Evolutionary conservation across 2,888 invertebrate species (phyloP).

Genomic region (Andrena praecox): DNA sequence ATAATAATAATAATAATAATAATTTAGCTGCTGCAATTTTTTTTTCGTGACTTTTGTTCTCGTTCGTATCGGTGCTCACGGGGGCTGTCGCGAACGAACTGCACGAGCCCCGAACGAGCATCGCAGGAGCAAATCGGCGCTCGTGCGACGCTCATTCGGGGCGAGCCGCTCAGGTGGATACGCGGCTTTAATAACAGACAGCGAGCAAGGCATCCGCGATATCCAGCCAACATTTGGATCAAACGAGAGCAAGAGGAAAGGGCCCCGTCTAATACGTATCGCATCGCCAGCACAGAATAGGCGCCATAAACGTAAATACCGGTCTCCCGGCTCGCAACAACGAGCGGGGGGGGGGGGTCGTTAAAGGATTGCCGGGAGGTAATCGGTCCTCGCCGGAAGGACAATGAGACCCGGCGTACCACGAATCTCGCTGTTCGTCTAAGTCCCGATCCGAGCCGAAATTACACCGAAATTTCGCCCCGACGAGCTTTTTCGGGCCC

Average conservation of each 20-base stretch:
- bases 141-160: no score
- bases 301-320: constrained; percentile 41
- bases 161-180: no score
- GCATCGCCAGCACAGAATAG: constrained; percentile 18
- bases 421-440: constrained; percentile 31
- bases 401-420: constrained; percentile 45
- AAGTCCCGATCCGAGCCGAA: constrained; percentile 25
- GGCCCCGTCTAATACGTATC: constrained; percentile 24
- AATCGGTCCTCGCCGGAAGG: constrained; percentile 36
- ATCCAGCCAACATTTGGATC: constrained; percentile 14
- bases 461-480: constrained; percentile 42
- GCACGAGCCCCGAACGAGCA: no score
- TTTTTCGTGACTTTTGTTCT: no score
- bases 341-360: constrained; percentile 16
- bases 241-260: constrained; percentile 6
- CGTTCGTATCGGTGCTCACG: no score
- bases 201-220: constrained; percentile 15
- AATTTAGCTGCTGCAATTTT: no score
- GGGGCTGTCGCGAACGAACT: no score
- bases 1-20: no score
- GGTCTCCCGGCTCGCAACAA: constrained; percentile 39
- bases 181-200: constrained; percentile 8
- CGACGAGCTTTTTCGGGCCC: constrained; percentile 22
- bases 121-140: no score
- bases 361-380: constrained; percentile 46